Evolutionary conservation across 2,888 invertebrate species (phyloP).

Genomic region (Trichopria drosophilae): DNA sequence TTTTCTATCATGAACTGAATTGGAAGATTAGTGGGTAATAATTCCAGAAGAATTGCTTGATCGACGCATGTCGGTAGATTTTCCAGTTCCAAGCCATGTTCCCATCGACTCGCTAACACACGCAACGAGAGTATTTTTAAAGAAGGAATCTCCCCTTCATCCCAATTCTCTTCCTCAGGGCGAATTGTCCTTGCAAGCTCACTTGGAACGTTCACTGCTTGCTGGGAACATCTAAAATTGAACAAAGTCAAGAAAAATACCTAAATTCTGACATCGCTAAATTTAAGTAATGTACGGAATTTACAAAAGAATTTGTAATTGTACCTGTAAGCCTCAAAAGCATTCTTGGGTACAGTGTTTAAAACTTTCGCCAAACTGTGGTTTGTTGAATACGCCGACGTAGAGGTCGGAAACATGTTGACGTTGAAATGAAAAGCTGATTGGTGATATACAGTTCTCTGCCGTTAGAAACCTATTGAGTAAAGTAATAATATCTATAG

Average conservation of each 20-base stretch:
- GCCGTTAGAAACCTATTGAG: too few species aligned
- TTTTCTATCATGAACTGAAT: constrained; percentile 57
- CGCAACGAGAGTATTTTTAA: constrained; percentile 44
- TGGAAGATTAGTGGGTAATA: constrained; percentile 65
- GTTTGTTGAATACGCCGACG: too few species aligned
- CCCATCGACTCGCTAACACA: constrained; percentile 45
- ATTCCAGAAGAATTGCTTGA: constrained; percentile 64
- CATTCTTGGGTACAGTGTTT: constrained; percentile 42
- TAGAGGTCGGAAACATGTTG: too few species aligned
- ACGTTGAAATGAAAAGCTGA: too few species aligned
- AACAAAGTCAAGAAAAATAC: background rate
- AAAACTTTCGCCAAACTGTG: constrained; percentile 2
- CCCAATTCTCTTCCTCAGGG: constrained; percentile 48
- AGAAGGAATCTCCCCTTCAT: constrained; percentile 21
- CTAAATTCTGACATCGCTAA: background rate
- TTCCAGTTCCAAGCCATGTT: constrained; percentile 61
- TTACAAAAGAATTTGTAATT: background rate
- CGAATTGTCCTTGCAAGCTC: constrained; percentile 43
- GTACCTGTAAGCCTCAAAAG: constrained; percentile 46
- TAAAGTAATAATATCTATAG: too few species aligned
- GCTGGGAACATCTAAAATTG: constrained; percentile 46
- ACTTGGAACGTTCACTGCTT: constrained; percentile 38
- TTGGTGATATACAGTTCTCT: too few species aligned
- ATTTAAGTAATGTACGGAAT: constrained; percentile 2
- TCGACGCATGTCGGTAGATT: constrained; percentile 63